Percentiles rank a stretch among this genome's conserved stretches.
Evolutionary conservation across 2,113 vertebrate genomes (phyloP).

Genomic region (Hippocampus comes): DNA sequence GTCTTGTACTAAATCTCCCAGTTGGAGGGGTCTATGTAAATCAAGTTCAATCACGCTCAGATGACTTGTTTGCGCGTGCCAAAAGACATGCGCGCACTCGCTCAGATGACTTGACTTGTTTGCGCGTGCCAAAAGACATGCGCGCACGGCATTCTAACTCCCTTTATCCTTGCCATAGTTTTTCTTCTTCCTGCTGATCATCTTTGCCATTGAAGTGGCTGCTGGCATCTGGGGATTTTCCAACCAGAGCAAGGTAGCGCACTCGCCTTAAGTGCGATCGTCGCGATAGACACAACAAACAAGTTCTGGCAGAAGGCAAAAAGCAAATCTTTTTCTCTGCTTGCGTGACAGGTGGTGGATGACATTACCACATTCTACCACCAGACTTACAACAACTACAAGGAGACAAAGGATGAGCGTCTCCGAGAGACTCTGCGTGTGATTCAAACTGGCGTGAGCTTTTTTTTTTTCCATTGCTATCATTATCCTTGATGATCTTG

Average conservation of each 20-base stretch:
- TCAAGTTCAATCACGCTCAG: constrained; percentile 33
- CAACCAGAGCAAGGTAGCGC: constrained; percentile 85
- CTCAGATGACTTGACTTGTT: constrained; percentile 46
- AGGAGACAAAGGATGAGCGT: constrained; percentile 47
- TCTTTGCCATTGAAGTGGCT: constrained; percentile 92
- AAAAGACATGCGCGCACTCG: constrained; percentile 17
- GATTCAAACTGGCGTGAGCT: constrained; percentile 82
- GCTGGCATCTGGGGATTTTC: constrained; percentile 93
- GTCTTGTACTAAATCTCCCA: constrained; percentile 54
- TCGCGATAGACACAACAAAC: neutral
- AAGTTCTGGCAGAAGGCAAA: constrained; percentile 58
- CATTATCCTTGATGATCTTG: no score
- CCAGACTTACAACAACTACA: constrained; percentile 75
- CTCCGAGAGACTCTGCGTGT: constrained; percentile 78
- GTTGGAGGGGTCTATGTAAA: constrained; percentile 42
- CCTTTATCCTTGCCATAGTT: constrained; percentile 73
- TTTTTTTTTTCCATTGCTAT: neutral
- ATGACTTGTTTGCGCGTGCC: constrained; percentile 28
- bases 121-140: constrained; percentile 17
- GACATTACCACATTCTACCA: constrained; percentile 81
- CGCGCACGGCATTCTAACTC: constrained; percentile 16
- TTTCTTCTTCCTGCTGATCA: constrained; percentile 89
- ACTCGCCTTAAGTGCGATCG: neutral
- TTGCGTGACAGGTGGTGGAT: constrained; percentile 74
- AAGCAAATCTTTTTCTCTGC: constrained; percentile 64